A percentile compares a stretch with the other conserved stretches of the same genome.
Evolutionary conservation across 2,888 invertebrate species (phyloP).

Genomic region (Arctia plantaginis): DNA sequence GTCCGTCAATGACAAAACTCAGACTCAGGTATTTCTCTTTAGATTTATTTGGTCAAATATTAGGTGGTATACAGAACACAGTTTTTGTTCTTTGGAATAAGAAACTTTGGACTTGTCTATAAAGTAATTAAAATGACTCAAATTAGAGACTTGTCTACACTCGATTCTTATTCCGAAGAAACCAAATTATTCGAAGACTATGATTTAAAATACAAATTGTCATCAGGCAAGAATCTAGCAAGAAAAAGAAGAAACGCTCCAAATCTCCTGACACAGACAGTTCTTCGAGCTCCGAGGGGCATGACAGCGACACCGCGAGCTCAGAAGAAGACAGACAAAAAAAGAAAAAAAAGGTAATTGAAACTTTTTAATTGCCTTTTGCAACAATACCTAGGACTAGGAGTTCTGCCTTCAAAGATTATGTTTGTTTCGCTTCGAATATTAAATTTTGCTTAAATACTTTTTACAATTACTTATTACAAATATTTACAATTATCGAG

Average conservation of each 20-base stretch:
- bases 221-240: conserved; percentile 76
- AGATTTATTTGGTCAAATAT: conserved; percentile 3
- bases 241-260: conserved; percentile 87
- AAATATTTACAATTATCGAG: not conserved
- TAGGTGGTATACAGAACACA: not conserved
- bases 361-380: conserved; percentile 29
- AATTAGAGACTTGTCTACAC: not conserved
- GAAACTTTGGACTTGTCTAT: not conserved
- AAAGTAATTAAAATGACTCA: not conserved
- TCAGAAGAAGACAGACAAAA: conserved; percentile 75
- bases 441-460: conserved; percentile 23
- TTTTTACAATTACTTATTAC: conserved; percentile 11
- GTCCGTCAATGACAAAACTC: conserved; percentile 8
- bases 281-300: conserved; percentile 79
- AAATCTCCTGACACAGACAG: conserved; percentile 84
- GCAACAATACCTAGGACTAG: conserved; percentile 44
- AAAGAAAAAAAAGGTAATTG: conserved; percentile 82
- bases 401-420: conserved; percentile 57
- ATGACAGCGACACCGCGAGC: conserved; percentile 70
- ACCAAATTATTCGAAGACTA: not conserved
- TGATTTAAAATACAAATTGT: conserved; percentile 29
- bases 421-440: conserved; percentile 51
- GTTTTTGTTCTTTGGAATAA: not conserved
- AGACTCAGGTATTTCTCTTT: not conserved
- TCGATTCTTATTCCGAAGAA: not conserved